A percentile compares a stretch with the other conserved stretches of the same genome.
phyloP scores from a whole-genome alignment of 1,140 invertebrate species.

The Scaptomyza pallida region DNA sequence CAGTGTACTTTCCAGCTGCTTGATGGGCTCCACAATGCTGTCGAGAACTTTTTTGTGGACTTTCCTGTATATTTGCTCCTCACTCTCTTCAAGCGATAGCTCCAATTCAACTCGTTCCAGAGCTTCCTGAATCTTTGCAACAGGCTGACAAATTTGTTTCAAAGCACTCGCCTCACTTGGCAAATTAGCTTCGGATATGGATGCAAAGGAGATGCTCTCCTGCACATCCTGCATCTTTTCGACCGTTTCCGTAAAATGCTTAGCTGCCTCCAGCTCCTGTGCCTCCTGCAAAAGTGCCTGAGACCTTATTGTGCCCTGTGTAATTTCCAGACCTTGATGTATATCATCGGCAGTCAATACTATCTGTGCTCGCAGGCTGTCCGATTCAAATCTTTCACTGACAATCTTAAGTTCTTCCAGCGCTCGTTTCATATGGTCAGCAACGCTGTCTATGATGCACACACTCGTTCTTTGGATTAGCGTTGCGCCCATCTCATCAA shows the following conservation, averaged over 20 bases:
- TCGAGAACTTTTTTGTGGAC: conserved; percentile 84
- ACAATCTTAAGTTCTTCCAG: conserved; percentile 85
- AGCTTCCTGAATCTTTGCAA: conserved; percentile 83
- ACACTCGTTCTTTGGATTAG: conserved; percentile 87
- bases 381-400: conserved; percentile 62
- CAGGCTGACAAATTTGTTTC: conserved; percentile 78
- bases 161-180: conserved; percentile 83
- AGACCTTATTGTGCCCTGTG: conserved; percentile 85
- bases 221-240: conserved; percentile 84
- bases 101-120: conserved; percentile 84
- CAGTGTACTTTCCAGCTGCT: conserved; percentile 83
- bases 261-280: conserved; percentile 84
- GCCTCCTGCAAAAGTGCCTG: conserved; percentile 85
- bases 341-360: conserved; percentile 84
- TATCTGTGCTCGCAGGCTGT: conserved; percentile 82
- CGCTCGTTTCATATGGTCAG: conserved; percentile 85
- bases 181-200: conserved; percentile 84
- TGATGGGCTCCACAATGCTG: conserved; percentile 84
- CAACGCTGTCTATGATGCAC: conserved; percentile 86
- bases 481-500: conserved; percentile 87
- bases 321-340: conserved; percentile 84
- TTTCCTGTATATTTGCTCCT: conserved; percentile 77
- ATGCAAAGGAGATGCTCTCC: conserved; percentile 84
- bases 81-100: conserved; percentile 80
- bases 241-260: conserved; percentile 80